Percentiles rank a stretch among this genome's conserved stretches.
phyloP scores from a whole-genome alignment of 2,797 vertebrate species.

The Muscicapa comitata region DNA sequence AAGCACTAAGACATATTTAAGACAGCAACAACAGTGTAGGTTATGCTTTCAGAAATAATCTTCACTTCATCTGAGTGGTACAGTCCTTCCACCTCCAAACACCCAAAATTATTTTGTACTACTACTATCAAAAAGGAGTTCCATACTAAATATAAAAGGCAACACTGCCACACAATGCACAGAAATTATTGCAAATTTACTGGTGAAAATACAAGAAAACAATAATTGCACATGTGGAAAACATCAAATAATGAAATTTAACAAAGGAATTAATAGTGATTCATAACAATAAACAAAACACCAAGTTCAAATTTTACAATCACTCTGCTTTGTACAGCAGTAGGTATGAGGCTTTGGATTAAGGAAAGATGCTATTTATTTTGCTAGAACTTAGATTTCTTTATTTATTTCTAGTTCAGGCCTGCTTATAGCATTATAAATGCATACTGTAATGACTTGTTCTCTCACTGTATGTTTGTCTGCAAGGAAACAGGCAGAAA shows the following conservation, averaged over 20 bases:
- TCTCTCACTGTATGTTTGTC: not conserved
- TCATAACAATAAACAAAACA: not conserved
- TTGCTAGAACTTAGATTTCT: not conserved
- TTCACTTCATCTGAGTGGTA: not conserved
- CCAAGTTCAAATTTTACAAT: not conserved
- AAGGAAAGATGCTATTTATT: not conserved
- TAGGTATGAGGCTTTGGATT: not conserved
- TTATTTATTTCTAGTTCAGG: not conserved
- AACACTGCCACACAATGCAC: not conserved
- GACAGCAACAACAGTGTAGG: not conserved
- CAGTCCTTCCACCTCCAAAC: not conserved
- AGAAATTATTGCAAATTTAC: not conserved
- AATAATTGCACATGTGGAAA: not conserved
- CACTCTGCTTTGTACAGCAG: not conserved
- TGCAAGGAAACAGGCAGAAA: not conserved
- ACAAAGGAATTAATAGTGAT: not conserved
- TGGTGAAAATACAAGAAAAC: not conserved
- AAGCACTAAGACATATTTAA: not conserved
- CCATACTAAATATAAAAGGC: not conserved
- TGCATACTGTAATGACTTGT: not conserved
- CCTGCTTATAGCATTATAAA: not conserved
- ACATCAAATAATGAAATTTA: not conserved
- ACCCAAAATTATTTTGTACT: not conserved
- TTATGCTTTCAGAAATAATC: not conserved
- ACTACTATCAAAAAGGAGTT: not conserved